A percentile compares a stretch with the other conserved stretches of the same genome.
These are phyloP conservation scores for Anableps anableps DNA, from an alignment of 2,797 vertebrate genomes.

Conservation along the genomic window DNA sequence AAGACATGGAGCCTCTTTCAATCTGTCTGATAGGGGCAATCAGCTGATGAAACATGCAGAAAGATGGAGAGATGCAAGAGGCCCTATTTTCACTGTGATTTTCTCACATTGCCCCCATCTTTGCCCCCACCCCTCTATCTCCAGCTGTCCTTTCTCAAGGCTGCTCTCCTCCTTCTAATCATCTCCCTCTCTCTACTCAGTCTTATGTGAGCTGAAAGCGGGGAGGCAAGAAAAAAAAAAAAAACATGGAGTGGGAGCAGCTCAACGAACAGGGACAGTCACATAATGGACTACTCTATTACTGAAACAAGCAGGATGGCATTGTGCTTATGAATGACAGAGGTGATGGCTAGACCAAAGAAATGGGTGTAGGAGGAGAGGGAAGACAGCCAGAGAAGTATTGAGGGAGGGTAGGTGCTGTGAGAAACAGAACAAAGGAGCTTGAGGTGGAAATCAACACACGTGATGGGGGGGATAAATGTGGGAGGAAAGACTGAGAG, in stretches of 20 bases:
- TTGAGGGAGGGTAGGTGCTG: not conserved
- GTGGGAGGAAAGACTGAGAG: not conserved
- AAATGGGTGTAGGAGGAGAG: slow-evolving; percentile 16
- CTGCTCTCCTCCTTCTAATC: slow-evolving; percentile 24
- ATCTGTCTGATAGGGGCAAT: slow-evolving; percentile 61
- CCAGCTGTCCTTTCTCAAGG: slow-evolving; percentile 24
- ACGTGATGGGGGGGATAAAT: slow-evolving; percentile 27
- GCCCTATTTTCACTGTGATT: slow-evolving; percentile 26
- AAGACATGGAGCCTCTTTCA: slow-evolving; percentile 54
- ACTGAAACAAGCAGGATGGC: slow-evolving; percentile 56
- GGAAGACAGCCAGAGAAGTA: not conserved
- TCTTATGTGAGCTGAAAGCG: slow-evolving; percentile 25
- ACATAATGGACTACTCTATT: slow-evolving; percentile 63
- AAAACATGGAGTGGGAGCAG: slow-evolving; percentile 30
- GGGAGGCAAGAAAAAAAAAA: slow-evolving; percentile 20
- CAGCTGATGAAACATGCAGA: slow-evolving; percentile 70
- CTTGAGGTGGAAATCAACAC: slow-evolving; percentile 22
- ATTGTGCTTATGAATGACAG: slow-evolving; percentile 49
- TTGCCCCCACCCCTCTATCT: slow-evolving; percentile 12
- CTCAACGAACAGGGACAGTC: slow-evolving; percentile 52
- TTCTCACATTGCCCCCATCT: slow-evolving; percentile 22
- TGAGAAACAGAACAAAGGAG: slow-evolving; percentile 25
- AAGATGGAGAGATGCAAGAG: slow-evolving; percentile 48
- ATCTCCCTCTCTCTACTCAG: slow-evolving; percentile 12
- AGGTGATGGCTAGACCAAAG: slow-evolving; percentile 24